Conservation (phyloP, 2,797 vertebrate genomes). For the Pristis pectinata region DNA sequence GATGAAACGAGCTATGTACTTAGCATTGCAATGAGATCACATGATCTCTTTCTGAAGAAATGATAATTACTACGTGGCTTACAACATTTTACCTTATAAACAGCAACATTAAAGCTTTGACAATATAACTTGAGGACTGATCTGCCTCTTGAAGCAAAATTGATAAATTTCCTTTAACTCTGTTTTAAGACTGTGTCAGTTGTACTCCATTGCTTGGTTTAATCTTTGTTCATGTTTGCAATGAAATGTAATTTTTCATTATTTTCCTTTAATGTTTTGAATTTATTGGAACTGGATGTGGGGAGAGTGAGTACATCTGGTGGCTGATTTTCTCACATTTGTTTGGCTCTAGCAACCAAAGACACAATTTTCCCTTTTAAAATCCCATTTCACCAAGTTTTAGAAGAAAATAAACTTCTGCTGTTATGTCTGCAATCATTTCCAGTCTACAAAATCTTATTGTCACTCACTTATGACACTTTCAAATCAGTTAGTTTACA, state of each 20-base stretch:
- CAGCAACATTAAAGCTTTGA: neutral
- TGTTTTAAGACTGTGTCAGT: neutral
- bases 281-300: too few species aligned
- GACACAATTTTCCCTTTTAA: neutral
- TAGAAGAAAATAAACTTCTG: neutral
- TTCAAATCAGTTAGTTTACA: neutral
- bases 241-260: neutral
- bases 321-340: too few species aligned
- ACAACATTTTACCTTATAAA: neutral
- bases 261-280: neutral
- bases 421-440: neutral
- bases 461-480: neutral
- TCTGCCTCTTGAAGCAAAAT: neutral
- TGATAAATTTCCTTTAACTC: neutral
- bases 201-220: neutral
- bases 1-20: neutral
- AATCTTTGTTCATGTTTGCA: neutral
- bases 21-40: neutral
- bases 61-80: neutral
- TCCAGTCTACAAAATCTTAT: neutral
- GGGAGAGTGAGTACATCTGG: too few species aligned
- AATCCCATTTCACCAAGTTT: neutral
- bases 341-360: too few species aligned
- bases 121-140: neutral
- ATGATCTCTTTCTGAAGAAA: neutral